Evolutionary conservation across 1,140 invertebrate genomes (phyloP), one percentile per base, ranked within the genome.

Genomic region (Arion vulgaris): DNA sequence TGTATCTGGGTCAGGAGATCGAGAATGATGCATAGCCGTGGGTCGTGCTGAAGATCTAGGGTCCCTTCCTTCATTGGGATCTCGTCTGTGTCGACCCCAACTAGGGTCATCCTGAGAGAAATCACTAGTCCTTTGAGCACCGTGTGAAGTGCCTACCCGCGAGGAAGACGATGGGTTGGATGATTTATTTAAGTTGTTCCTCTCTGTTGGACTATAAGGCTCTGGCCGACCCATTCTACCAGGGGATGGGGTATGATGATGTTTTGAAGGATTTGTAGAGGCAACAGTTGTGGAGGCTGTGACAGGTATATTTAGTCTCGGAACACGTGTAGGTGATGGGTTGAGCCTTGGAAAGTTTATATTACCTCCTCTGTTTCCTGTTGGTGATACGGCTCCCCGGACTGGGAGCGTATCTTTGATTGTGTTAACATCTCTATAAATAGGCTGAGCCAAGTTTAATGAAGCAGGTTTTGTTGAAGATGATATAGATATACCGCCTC

Each of bases 191-290:
- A 90, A 85, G 88, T 89, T 89, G 79, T 89, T 91, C 72, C 89
- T 86, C 84, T 91, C 90, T 79, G 90, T 91, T 26, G 90, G 90
- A 85, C 90, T 91, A 80, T 88, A 90, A 1, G 90, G 90, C 81
- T 91, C 90, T 26, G 90, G 89, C 57, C 88, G 85, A 41, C 88
- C 88, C 62, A 90, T 80, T 83, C 89, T 85, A 19, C 90, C 90
- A 66, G 88, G 88, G 26, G 88, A 87, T 66, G 88, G 88, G 66
- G 85, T 82, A 83, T 88, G 88, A 38, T 80, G 76, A 73, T 13
- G 85, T 39, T 32, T 51, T 49, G 38, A 45, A 83, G 69, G 51
- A 87, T 87, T 72, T 86, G 86, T 26, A 39, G 66, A 28, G 26
- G 51, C 71, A 73, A 7, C 69, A 26, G 45, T 57, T 4, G 71